Conservation (phyloP, 2,113 vertebrate species). For the Oreochromis spilurus region DNA sequence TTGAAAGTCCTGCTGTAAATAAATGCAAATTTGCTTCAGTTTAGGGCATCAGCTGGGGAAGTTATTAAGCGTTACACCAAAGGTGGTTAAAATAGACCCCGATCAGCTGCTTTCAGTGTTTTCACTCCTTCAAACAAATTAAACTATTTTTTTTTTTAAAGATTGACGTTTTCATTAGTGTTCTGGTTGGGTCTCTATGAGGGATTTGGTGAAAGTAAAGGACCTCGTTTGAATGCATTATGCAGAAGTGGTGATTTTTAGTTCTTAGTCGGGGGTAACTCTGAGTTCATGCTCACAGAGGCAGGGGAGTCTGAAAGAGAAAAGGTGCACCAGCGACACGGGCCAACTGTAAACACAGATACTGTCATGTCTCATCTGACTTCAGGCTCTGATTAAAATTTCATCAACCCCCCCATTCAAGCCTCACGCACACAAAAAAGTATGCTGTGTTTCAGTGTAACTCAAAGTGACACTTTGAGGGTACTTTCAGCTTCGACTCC, state of each 20-base stretch:
- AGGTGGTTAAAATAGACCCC: not conserved
- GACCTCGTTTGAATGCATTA: not conserved
- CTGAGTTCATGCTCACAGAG: not conserved
- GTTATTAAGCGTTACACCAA: not conserved
- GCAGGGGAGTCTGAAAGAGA: not conserved
- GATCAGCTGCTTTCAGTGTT: not conserved
- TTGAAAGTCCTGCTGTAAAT: not conserved
- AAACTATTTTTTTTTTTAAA: not conserved
- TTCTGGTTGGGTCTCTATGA: not conserved
- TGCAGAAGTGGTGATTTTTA: not conserved
- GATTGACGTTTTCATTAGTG: not conserved
- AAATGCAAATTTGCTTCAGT: not conserved
- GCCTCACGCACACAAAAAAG: not conserved
- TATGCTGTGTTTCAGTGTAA: not conserved
- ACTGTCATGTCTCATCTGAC: conserved; percentile 9
- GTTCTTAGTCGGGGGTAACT: not conserved
- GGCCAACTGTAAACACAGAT: not conserved
- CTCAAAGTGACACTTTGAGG: not conserved
- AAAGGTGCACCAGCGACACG: not conserved
- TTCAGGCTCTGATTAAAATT: conserved; percentile 8
- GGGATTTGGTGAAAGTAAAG: not conserved
- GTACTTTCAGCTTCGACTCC: not conserved
- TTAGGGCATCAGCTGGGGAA: not conserved
- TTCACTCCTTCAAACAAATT: not conserved
- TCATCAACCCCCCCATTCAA: not conserved